phyloP scores from a whole-genome alignment of 2,888 invertebrate species.

The Archips xylosteana region DNA sequence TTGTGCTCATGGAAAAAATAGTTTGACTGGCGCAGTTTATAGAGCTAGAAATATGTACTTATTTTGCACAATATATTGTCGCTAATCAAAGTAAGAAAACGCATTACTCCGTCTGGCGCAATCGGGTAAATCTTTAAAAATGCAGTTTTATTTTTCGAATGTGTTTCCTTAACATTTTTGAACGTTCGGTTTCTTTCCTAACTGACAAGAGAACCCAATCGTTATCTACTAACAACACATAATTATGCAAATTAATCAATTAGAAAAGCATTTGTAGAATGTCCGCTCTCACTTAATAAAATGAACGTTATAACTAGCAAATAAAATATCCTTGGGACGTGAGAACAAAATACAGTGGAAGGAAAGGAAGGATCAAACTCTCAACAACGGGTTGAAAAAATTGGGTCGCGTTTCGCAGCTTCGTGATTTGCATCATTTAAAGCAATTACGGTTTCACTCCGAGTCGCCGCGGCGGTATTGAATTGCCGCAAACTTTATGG shows the following conservation, averaged over 20 bases:
- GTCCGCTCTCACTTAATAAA: constrained; percentile 10
- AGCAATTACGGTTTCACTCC: constrained; percentile 18
- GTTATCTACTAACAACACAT: constrained; percentile 13
- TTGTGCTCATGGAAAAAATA: neutral
- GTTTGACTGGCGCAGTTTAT: neutral
- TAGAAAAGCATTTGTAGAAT: constrained; percentile 17
- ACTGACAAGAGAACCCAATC: neutral
- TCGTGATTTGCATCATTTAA: constrained; percentile 29
- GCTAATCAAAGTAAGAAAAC: too few species aligned
- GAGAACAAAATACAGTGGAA: neutral
- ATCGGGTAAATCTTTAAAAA: too few species aligned
- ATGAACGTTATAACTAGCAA: neutral
- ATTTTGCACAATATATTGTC: neutral
- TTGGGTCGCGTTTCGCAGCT: constrained; percentile 12
- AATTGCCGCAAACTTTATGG: constrained; percentile 23
- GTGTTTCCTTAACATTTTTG: neutral
- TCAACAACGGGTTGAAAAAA: constrained; percentile 5
- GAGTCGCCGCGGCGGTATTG: constrained; percentile 1
- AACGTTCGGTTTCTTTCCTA: neutral
- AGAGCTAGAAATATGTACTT: neutral
- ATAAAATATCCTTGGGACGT: neutral
- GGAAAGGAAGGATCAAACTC: neutral
- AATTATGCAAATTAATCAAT: constrained; percentile 25
- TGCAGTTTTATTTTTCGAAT: too few species aligned
- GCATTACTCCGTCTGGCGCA: too few species aligned